These are phyloP conservation scores for Drosophila leontia DNA, from an alignment of 1,140 invertebrate genomes.

Conservation along the genomic window DNA sequence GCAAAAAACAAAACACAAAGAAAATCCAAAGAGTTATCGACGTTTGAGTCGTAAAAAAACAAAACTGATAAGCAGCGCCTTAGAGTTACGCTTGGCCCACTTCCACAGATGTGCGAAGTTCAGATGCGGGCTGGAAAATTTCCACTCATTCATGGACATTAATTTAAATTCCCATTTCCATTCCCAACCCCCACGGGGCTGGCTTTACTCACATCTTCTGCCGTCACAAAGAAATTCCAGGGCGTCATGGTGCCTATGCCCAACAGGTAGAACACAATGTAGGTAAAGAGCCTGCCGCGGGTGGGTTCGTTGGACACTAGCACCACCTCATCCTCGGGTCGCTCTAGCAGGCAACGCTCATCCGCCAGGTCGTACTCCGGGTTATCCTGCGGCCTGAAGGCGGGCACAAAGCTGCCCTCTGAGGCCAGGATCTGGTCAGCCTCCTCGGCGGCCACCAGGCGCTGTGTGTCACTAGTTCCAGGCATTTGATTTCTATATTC, in stretches of 20 bases:
- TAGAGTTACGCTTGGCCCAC: conserved; percentile 48
- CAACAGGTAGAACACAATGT: conserved; percentile 94
- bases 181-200: not conserved
- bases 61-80: conserved; percentile 60
- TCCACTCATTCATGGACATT: not conserved
- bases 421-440: conserved; percentile 39
- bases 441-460: conserved; percentile 15
- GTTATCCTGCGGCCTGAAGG: conserved; percentile 41
- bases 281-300: conserved; percentile 89
- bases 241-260: conserved; percentile 95
- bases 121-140: conserved; percentile 31
- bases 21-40: conserved; percentile 54
- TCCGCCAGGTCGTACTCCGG: conserved; percentile 26
- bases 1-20: conserved; percentile 55
- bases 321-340: conserved; percentile 58
- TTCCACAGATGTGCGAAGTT: conserved; percentile 35
- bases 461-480: conserved; percentile 21
- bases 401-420: conserved; percentile 59
- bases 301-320: conserved; percentile 84
- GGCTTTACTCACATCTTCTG: conserved; percentile 93
- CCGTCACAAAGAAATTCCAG: conserved; percentile 98
- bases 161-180: not conserved
- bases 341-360: conserved; percentile 49
- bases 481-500: conserved; percentile 13
- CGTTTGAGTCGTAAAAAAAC: conserved; percentile 23